Conservation (phyloP, 2,888 invertebrate genomes). For the Dryadula phaetusa region DNA sequence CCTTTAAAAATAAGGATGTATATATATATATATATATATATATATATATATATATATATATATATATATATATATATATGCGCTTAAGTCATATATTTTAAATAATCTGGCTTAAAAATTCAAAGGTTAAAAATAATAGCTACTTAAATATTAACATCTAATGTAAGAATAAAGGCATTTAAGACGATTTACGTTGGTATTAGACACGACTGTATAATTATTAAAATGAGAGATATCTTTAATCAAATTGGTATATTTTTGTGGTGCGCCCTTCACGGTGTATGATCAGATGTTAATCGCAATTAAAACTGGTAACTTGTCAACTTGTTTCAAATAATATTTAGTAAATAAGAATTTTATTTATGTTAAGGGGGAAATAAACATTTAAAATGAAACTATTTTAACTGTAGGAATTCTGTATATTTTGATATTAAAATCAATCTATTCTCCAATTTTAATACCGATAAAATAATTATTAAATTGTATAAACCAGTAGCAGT, state of each 20-base stretch:
- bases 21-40: too few species aligned
- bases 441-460: too few species aligned
- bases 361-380: too few species aligned
- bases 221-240: conserved; percentile 16
- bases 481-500: too few species aligned
- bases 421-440: too few species aligned
- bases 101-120: neutral
- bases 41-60: too few species aligned
- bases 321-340: conserved; percentile 13
- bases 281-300: conserved; percentile 26
- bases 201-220: conserved; percentile 8
- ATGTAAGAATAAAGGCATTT: neutral
- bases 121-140: neutral
- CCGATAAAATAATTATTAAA: too few species aligned
- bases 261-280: conserved; percentile 32
- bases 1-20: too few species aligned
- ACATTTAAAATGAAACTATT: too few species aligned
- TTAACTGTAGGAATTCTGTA: too few species aligned
- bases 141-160: neutral
- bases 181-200: conserved; percentile 13
- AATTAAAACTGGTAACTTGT: conserved; percentile 32
- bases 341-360: neutral
- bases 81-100: too few species aligned
- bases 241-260: conserved; percentile 21
- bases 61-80: too few species aligned